Evolutionary conservation across 2,797 vertebrate genomes (phyloP).

Genomic region (Carcharodon carcharias): DNA sequence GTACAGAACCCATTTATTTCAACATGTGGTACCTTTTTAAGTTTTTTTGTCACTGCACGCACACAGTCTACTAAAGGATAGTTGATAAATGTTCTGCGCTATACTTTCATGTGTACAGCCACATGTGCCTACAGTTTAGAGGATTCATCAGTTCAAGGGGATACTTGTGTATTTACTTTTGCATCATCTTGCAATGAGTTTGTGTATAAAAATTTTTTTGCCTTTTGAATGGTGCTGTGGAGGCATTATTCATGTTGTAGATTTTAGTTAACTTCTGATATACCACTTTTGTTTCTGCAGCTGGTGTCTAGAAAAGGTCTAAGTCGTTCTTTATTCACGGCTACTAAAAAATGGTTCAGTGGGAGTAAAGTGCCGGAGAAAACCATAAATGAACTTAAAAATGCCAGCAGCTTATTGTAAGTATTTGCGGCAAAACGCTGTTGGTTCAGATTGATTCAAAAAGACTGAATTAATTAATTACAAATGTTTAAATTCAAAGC

Average conservation of each 20-base stretch:
- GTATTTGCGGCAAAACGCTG: conserved; percentile 45
- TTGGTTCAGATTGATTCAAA: neutral
- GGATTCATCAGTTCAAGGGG: neutral
- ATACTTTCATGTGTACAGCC: neutral
- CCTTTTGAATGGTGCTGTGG: neutral
- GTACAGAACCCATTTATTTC: neutral
- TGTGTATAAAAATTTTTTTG: neutral
- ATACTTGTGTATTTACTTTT: neutral
- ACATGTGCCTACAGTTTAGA: neutral
- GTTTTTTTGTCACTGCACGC: neutral
- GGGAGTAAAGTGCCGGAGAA: conserved; percentile 94
- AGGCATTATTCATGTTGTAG: neutral
- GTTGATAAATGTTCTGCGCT: neutral
- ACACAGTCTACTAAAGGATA: neutral
- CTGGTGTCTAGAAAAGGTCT: conserved; percentile 91
- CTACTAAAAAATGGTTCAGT: conserved; percentile 96
- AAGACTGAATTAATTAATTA: neutral
- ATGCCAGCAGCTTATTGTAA: conserved; percentile 85
- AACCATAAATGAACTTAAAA: conserved; percentile 83
- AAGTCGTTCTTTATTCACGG: conserved; percentile 89
- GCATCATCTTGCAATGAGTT: neutral
- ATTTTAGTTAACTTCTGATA: neutral
- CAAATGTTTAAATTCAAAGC: neutral
- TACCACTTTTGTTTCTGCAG: conserved; percentile 53
- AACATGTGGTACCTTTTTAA: neutral